phyloP scores from a whole-genome alignment of 2,888 invertebrate genomes.

The Macrophya alboannulata region DNA sequence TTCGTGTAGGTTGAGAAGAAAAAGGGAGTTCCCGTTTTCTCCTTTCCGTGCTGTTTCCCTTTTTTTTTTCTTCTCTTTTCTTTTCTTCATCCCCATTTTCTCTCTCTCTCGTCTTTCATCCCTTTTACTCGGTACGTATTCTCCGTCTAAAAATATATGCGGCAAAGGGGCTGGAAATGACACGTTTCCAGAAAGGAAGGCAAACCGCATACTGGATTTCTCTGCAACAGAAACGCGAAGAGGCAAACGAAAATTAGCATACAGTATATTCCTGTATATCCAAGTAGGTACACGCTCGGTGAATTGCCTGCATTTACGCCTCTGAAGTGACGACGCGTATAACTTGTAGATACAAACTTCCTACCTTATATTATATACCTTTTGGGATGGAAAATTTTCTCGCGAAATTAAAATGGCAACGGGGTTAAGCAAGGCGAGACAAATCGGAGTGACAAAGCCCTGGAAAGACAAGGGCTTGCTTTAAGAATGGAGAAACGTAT shows the following conservation, averaged over 20 bases:
- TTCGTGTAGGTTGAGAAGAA: constrained; percentile 16
- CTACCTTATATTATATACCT: not conserved
- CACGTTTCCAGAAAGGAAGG: constrained; percentile 19
- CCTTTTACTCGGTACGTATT: not conserved
- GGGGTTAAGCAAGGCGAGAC: not conserved
- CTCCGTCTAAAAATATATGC: not conserved
- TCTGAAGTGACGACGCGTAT: not conserved
- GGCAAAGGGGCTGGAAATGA: constrained; percentile 21
- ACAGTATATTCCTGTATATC: constrained; percentile 16
- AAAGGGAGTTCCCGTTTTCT: not conserved
- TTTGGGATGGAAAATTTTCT: constrained; percentile 15
- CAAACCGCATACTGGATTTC: not conserved
- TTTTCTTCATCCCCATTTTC: not conserved
- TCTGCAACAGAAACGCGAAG: constrained; percentile 15
- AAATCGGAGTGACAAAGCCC: constrained; percentile 21
- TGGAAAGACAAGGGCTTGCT: not conserved
- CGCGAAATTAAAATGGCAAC: not conserved
- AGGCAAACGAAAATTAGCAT: constrained; percentile 18
- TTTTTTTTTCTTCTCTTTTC: not conserved
- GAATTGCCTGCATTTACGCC: constrained; percentile 7
- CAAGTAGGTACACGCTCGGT: not conserved
- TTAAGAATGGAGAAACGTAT: constrained; percentile 8
- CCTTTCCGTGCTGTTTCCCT: constrained; percentile 4
- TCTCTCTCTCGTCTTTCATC: not conserved
- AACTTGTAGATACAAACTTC: not conserved